Conservation (phyloP, 2,113 vertebrate species). For the Pipa parva region DNA sequence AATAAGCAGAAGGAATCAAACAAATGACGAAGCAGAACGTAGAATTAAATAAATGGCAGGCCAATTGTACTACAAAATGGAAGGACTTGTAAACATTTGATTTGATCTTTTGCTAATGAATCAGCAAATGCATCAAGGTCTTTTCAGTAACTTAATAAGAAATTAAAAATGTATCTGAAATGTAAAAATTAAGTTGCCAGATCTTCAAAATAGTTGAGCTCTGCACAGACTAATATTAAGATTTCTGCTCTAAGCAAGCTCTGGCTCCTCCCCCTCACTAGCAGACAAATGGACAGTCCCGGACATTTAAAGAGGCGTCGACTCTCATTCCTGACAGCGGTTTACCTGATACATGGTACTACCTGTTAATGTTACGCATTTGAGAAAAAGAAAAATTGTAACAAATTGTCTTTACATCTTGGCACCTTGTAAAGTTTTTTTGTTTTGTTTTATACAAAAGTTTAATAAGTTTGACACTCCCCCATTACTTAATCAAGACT, state of each 20-base stretch:
- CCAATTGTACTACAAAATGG: not conserved
- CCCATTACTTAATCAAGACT: constrained; percentile 82
- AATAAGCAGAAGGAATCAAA: constrained; percentile 3
- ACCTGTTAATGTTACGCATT: constrained; percentile 66
- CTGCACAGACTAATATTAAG: too few relatives aligned
- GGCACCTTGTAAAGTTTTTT: constrained; percentile 89
- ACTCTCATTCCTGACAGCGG: constrained; percentile 65
- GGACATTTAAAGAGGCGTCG: constrained; percentile 47
- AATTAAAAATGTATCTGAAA: not conserved
- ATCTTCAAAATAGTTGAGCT: too few relatives aligned
- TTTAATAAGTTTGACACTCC: constrained; percentile 84
- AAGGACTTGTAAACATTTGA: not conserved
- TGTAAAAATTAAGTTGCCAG: not conserved
- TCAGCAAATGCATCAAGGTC: not conserved
- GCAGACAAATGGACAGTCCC: too few relatives aligned
- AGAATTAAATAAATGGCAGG: not conserved
- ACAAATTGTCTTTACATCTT: constrained; percentile 94
- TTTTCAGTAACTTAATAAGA: not conserved
- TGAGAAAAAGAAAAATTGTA: constrained; percentile 64
- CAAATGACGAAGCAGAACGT: not conserved
- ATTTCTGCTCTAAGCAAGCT: too few relatives aligned
- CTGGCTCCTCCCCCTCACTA: too few relatives aligned
- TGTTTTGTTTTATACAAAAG: constrained; percentile 80
- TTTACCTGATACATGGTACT: constrained; percentile 65
- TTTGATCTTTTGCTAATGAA: not conserved